Base-by-base conservation (phyloP, 2,797 vertebrate species). In the Alfaro cultratus region DNA sequence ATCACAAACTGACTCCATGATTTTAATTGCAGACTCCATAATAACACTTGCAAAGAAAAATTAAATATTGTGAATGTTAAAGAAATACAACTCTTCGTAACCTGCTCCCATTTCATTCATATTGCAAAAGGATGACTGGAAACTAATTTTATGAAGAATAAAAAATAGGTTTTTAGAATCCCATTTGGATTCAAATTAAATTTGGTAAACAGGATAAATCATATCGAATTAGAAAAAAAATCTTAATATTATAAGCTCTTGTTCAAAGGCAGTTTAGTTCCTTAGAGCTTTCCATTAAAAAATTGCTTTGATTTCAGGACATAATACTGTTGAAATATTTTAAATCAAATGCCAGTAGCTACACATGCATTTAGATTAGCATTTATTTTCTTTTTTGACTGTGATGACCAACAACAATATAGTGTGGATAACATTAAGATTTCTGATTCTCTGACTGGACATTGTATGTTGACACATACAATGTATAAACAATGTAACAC, bases 381-480 rank as follows among this genome's bases (percentile, higher is more conserved):
- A 46, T 67, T 34, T 18, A 71, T 75, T 60, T 31, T 41, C 29
- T 15, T 45, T 21, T n/a, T 71, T 45, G 41, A 11, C 46, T 77
- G n/a, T 53, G 45, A 43, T 62, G 34, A 62, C 23, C 10, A 80
- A 67, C 47, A 70, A 16, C n/a, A 75, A n/a, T 15, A 51, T 21
- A 47, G 15, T 62, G 47, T 62, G 29, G 26, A 51, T 7, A 39
- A 73, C 73, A 47, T 49, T 71, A 8, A 78, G 67, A 53, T 81
- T 75, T 68, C 10, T 74, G 51, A 74, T 15, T 34, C 47, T 70
- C 11, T 47, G 5, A 78, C 49, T 75, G 75, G 23, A 55, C 46
- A 36, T 46, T 80, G 51, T 82, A 21, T 70, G 47, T 86, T 88
- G 55, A 79, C 81, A 60, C 68, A 79, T 73, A 84, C 49, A n/a